Evolutionary conservation across 2,888 invertebrate species (phyloP).

Genomic region (Conomelus anceps): DNA sequence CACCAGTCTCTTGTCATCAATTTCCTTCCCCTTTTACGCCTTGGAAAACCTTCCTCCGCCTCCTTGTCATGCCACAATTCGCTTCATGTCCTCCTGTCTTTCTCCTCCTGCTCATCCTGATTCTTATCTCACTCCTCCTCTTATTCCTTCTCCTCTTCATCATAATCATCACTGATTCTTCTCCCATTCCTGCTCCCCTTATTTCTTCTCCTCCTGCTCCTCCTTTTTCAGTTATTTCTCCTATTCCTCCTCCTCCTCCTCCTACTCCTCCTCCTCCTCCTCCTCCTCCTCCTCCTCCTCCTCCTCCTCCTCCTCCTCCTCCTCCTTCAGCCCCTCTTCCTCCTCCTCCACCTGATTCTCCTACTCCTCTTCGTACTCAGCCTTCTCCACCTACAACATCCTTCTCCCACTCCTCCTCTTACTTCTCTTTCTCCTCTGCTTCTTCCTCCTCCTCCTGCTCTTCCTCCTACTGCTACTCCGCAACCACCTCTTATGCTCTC

Average conservation of each 20-base stretch:
- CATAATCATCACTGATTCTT: not conserved
- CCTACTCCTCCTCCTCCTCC: not conserved
- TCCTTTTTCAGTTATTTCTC: not conserved
- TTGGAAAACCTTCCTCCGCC: not conserved
- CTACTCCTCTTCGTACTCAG: not conserved
- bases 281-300: not conserved
- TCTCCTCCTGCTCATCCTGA: no score
- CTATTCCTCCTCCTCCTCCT: not conserved
- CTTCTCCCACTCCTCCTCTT: not conserved
- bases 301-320: not conserved
- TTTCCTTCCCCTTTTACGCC: not conserved
- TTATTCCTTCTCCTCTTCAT: not conserved
- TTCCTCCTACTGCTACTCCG: no score
- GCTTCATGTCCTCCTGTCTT: not conserved
- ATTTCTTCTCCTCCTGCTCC: not conserved
- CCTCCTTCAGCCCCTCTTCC: not conserved
- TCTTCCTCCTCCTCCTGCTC: no score
- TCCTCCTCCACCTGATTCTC: not conserved
- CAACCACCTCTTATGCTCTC: no score
- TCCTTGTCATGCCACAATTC: not conserved
- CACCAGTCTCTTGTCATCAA: not conserved
- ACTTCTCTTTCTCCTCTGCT: no score
- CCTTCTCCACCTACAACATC: not conserved
- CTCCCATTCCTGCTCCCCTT: not conserved
- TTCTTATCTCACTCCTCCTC: no score